Evolutionary conservation across 2,888 invertebrate species (phyloP).

Genomic region (Yponomeuta cagnagella): DNA sequence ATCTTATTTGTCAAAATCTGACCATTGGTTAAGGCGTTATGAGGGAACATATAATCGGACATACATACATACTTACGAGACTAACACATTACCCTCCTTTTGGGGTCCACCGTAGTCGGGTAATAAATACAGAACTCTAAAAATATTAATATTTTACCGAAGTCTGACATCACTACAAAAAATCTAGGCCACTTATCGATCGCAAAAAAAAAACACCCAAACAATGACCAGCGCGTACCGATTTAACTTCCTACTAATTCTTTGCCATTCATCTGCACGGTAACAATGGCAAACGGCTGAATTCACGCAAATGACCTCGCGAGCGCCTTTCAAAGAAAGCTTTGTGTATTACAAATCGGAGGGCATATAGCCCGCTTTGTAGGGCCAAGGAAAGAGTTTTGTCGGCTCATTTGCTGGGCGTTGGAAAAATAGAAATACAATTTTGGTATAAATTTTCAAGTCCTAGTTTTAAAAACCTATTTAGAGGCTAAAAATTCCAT

Average conservation of each 20-base stretch:
- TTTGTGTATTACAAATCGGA: constrained; percentile 41
- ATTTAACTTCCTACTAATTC: constrained; percentile 29
- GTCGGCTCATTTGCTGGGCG: constrained; percentile 19
- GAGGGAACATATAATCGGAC: no score
- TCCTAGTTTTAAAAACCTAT: no score
- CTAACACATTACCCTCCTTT: no score
- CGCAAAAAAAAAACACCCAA: no score
- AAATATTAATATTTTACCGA: no score
- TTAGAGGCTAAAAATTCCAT: no score
- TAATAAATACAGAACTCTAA: no score
- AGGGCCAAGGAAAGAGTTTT: constrained; percentile 24
- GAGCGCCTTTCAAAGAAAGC: constrained; percentile 34
- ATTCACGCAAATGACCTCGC: constrained; percentile 38
- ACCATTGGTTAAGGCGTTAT: no score
- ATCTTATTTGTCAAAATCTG: no score
- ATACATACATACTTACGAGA: no score
- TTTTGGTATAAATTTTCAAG: background rate
- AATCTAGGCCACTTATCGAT: background rate
- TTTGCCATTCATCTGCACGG: constrained; percentile 33
- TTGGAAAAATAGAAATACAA: background rate
- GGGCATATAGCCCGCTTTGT: constrained; percentile 30
- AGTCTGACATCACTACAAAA: background rate
- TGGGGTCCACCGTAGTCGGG: no score
- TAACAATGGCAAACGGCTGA: constrained; percentile 39
- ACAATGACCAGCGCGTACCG: background rate